These are phyloP conservation scores for Philaethria dido DNA, from an alignment of 2,888 invertebrate species.

Conservation along the genomic window DNA sequence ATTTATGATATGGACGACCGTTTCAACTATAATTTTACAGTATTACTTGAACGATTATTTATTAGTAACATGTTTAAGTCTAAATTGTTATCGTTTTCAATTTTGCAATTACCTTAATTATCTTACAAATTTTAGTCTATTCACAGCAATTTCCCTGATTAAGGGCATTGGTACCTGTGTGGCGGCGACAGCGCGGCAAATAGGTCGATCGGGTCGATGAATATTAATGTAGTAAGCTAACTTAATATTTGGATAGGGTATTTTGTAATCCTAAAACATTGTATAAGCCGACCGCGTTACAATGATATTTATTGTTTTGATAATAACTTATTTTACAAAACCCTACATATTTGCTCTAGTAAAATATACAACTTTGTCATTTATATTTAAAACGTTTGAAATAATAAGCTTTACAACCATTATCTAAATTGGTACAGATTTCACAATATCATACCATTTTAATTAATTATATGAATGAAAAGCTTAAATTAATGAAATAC, in stretches of 20 bases:
- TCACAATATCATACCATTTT: background rate
- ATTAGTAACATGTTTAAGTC: background rate
- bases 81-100: slow-evolving; percentile 14
- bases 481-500: slow-evolving; percentile 10
- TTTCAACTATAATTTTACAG: slow-evolving; percentile 39
- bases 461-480: background rate
- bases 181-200: slow-evolving; percentile 72
- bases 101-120: slow-evolving; percentile 48
- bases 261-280: slow-evolving; percentile 43
- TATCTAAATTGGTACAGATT: background rate
- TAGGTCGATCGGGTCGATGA: slow-evolving; percentile 70
- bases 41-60: slow-evolving; percentile 26
- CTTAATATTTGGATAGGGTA: slow-evolving; percentile 60
- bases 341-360: too few relatives aligned
- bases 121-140: slow-evolving; percentile 64
- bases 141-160: slow-evolving; percentile 74
- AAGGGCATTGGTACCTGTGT: slow-evolving; percentile 62
- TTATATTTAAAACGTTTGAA: too few relatives aligned
- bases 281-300: slow-evolving; percentile 3
- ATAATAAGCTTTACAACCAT: background rate
- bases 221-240: slow-evolving; percentile 66
- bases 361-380: too few relatives aligned
- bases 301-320: background rate
- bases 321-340: background rate
- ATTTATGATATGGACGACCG: slow-evolving; percentile 34